Conservation (phyloP, 2,888 invertebrate genomes). For the Megamerina dolium region DNA sequence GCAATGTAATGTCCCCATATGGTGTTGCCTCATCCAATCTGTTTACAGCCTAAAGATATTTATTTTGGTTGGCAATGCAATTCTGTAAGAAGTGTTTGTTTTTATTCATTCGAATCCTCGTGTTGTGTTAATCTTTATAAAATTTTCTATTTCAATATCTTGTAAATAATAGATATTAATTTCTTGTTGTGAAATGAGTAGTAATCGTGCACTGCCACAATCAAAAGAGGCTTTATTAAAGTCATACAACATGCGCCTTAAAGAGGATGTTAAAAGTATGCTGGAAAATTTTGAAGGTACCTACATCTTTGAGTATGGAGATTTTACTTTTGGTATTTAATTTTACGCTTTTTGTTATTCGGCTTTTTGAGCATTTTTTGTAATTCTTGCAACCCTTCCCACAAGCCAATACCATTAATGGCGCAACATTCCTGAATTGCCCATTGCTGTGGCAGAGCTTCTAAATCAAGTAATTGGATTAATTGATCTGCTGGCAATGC, state of each 20-base stretch:
- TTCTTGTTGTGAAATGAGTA: conserved; percentile 29
- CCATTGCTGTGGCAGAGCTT: conserved; percentile 20
- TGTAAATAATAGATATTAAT: no score
- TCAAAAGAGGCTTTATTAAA: conserved; percentile 92
- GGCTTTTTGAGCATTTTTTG: conserved; percentile 12
- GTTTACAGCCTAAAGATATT: no score
- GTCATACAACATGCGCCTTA: conserved; percentile 88
- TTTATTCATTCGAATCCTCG: no score
- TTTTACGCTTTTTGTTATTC: conserved; percentile 3
- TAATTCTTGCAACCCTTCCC: conserved; percentile 26
- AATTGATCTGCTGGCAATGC: conserved; percentile 23
- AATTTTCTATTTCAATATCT: no score
- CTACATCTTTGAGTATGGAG: no score
- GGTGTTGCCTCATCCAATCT: no score
- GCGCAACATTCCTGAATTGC: conserved; percentile 27
- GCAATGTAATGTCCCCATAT: no score
- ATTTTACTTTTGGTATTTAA: not conserved
- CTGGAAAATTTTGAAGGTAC: conserved; percentile 92
- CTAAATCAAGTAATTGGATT: conserved; percentile 20
- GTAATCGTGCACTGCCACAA: conserved; percentile 66
- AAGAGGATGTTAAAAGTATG: conserved; percentile 96
- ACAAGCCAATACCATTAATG: conserved; percentile 23
- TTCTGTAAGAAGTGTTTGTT: no score
- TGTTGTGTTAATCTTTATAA: no score
- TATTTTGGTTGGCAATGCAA: no score